Conservation (phyloP, 2,113 vertebrate species). For the Anhinga rufa region DNA sequence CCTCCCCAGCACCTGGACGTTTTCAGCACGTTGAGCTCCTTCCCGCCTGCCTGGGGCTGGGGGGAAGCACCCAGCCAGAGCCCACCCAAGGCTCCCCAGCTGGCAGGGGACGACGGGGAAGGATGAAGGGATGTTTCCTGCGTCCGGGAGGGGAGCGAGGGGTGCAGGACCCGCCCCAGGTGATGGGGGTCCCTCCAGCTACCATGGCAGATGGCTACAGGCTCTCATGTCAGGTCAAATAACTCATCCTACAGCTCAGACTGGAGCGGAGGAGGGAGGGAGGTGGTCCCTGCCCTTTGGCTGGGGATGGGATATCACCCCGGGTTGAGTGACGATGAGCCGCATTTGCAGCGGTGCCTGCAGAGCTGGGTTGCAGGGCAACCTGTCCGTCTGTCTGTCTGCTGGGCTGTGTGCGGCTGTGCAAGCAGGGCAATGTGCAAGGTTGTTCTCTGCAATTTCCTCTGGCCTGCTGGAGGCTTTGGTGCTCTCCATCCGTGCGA, state of each 20-base stretch:
- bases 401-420: not conserved
- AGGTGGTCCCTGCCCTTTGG: not conserved
- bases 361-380: not conserved
- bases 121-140: not conserved
- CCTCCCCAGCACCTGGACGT: not conserved
- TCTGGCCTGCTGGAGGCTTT: not conserved
- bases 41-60: not conserved
- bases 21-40: not conserved
- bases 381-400: accelerated
- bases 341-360: not conserved
- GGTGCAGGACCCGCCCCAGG: not conserved
- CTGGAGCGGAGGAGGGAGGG: not conserved
- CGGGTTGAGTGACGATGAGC: not conserved
- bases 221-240: not conserved
- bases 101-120: not conserved
- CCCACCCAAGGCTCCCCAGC: accelerated
- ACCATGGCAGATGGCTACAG: not conserved
- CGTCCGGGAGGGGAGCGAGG: not conserved
- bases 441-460: not conserved
- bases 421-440: too few relatives aligned
- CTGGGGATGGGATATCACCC: not conserved
- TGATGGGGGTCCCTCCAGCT: not conserved
- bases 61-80: not conserved
- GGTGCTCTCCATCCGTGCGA: not conserved
- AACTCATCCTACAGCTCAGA: not conserved